Evolutionary conservation across 1,140 invertebrate species (phyloP).

Genomic region (Ooceraea biroi): DNA sequence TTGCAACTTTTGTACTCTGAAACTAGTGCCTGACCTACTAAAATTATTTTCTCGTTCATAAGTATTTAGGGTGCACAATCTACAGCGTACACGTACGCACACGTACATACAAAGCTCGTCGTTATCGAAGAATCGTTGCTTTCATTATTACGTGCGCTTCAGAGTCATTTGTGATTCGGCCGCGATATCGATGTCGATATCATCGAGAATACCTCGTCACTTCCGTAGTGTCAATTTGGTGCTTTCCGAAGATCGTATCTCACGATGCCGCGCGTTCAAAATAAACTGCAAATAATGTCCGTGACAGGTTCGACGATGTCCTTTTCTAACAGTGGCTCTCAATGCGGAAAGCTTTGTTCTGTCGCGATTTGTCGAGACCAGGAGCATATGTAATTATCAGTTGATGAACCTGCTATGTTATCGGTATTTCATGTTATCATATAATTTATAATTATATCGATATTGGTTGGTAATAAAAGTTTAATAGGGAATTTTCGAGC

Average conservation of each 20-base stretch:
- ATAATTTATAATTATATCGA: too few relatives aligned
- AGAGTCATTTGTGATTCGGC: neutral
- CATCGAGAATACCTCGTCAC: conserved; percentile 18
- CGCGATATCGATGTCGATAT: conserved; percentile 23
- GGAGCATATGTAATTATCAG: neutral
- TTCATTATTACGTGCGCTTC: neutral
- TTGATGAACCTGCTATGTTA: too few relatives aligned
- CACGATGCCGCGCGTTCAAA: conserved; percentile 37
- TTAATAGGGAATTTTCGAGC: conserved; percentile 24
- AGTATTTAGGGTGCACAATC: too few relatives aligned
- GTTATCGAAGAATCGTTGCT: neutral
- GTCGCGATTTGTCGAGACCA: neutral
- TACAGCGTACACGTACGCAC: too few relatives aligned
- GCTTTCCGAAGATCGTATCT: conserved; percentile 37
- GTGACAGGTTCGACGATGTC: conserved; percentile 41
- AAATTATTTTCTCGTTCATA: neutral
- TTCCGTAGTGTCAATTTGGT: conserved; percentile 41
- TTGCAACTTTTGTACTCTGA: neutral
- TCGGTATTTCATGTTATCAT: too few relatives aligned
- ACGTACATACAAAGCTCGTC: too few relatives aligned
- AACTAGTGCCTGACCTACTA: neutral
- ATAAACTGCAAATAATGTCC: conserved; percentile 41
- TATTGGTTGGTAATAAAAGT: too few relatives aligned
- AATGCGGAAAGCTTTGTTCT: neutral
- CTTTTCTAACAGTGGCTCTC: conserved; percentile 44